These are phyloP conservation scores for Yoshiicerus persimilis DNA, from an alignment of 1,140 invertebrate genomes.

Conservation along the genomic window DNA sequence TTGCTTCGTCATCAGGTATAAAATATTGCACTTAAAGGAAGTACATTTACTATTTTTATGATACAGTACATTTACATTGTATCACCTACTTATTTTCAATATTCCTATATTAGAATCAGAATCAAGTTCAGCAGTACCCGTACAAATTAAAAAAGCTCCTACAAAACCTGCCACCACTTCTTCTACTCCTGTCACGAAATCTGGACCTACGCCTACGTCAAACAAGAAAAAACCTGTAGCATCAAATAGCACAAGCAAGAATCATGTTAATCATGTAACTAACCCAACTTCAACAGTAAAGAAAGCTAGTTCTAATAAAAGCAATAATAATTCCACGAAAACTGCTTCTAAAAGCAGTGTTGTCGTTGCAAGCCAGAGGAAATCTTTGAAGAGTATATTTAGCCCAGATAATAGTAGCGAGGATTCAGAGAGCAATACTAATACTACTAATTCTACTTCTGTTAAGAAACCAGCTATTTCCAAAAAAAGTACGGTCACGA, in stretches of 20 bases:
- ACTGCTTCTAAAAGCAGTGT: not conserved
- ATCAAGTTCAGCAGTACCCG: not conserved
- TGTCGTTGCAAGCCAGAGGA: not conserved
- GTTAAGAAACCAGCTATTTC: not conserved
- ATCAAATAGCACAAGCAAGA: not conserved
- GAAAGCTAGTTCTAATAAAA: not conserved
- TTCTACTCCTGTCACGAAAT: not conserved
- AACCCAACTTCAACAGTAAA: not conserved
- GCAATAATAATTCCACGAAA: not conserved
- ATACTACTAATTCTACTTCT: not conserved
- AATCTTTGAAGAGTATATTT: slow-evolving; percentile 40
- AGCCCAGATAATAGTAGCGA: slow-evolving; percentile 43
- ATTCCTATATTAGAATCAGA: slow-evolving; percentile 26
- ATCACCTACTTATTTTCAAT: not conserved
- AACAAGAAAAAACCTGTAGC: not conserved
- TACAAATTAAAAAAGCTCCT: slow-evolving; percentile 29
- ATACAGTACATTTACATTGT: not conserved
- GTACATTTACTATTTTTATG: not conserved
- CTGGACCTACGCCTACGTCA: not conserved
- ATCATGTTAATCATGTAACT: not conserved
- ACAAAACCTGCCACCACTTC: slow-evolving; percentile 27
- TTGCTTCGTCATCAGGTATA: slow-evolving; percentile 16
- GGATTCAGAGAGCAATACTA: slow-evolving; percentile 9
- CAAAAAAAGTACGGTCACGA: not conserved
- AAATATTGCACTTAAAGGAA: not conserved